These are phyloP conservation scores for Sarcophilus harrisii DNA, from an alignment of 2,797 vertebrate species.

Conservation along the genomic window DNA sequence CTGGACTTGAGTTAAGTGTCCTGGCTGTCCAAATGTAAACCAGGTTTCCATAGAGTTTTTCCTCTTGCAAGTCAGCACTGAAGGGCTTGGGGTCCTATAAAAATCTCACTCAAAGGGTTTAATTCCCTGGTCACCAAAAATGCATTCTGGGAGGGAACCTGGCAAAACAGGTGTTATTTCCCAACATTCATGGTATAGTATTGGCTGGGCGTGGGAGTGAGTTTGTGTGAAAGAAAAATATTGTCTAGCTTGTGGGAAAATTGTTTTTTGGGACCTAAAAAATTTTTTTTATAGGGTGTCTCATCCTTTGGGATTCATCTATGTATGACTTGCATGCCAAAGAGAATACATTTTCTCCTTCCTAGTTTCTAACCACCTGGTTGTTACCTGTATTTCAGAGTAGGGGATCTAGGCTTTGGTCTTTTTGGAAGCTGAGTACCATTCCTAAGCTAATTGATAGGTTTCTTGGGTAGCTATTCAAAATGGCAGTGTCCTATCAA, in stretches of 20 bases:
- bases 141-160: slow-evolving; percentile 36
- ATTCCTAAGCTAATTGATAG: not conserved
- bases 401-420: not conserved
- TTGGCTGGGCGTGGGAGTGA: not conserved
- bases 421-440: not conserved
- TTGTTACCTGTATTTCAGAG: not conserved
- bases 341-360: not conserved
- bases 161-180: slow-evolving; percentile 41
- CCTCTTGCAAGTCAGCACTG: not conserved
- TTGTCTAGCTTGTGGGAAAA: slow-evolving; percentile 17
- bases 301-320: not conserved
- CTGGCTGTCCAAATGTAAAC: not conserved
- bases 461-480: not conserved
- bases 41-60: not conserved
- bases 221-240: not conserved
- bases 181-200: slow-evolving; percentile 16
- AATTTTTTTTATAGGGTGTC: not conserved
- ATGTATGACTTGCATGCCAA: slow-evolving; percentile 20
- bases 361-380: not conserved
- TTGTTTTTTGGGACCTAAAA: not conserved
- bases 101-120: not conserved
- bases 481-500: not conserved
- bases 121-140: not conserved
- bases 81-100: not conserved
- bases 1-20: no score